phyloP scores from a whole-genome alignment of 2,113 vertebrate species.

The Bubalus kerabau region DNA sequence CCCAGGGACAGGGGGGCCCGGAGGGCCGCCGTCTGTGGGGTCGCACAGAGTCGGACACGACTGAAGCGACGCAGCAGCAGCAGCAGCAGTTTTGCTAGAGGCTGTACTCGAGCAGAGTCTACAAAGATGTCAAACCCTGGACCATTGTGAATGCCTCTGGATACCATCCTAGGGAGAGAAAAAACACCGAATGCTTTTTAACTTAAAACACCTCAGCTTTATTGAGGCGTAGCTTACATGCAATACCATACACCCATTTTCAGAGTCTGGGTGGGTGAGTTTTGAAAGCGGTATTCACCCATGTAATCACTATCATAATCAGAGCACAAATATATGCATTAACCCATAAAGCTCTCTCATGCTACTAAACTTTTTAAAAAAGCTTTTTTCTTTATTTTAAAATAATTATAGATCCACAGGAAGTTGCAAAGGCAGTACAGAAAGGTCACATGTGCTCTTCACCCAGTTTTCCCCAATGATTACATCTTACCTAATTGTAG shows the following conservation, averaged over 20 bases:
- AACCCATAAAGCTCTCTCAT: not conserved
- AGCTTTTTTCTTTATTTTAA: not conserved
- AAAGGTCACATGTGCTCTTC: not conserved
- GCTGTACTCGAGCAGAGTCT: not conserved
- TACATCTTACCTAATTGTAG: not conserved
- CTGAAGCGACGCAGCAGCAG: too few relatives aligned
- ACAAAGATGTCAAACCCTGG: not conserved
- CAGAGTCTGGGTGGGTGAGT: not conserved
- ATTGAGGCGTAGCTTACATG: not conserved
- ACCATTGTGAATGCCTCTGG: not conserved
- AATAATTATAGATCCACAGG: not conserved
- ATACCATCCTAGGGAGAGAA: not conserved
- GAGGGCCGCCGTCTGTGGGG: too few relatives aligned
- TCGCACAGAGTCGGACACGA: too few relatives aligned
- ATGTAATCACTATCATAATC: not conserved
- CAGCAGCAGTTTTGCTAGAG: not conserved
- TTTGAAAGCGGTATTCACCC: not conserved
- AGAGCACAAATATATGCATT: not conserved
- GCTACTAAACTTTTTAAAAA: not conserved
- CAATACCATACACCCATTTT: not conserved
- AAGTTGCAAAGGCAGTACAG: not conserved
- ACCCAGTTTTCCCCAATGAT: not conserved
- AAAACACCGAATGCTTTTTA: not conserved
- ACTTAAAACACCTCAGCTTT: not conserved
- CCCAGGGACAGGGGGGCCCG: too few relatives aligned